Evolutionary conservation across 30 jellyfish, hydroid and myxozoan genomes (phyloP).

Genomic region (Aurelia sp.): DNA sequence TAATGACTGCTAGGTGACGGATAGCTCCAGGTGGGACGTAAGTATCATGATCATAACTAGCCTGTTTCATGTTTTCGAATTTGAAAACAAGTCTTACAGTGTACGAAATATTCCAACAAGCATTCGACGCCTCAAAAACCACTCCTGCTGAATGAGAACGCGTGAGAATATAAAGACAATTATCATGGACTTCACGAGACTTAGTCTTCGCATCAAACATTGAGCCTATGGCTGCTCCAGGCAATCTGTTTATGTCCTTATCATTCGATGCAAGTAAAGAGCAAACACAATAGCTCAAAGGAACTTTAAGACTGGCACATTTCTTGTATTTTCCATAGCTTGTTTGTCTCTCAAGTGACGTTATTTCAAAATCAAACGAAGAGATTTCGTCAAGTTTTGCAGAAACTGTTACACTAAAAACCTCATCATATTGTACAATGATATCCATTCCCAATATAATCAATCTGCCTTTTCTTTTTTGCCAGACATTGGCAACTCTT

Average conservation of each 20-base stretch:
- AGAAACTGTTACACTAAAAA: conserved; percentile 30
- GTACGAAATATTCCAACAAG: conserved; percentile 49
- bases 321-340: conserved; percentile 46
- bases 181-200: conserved; percentile 1
- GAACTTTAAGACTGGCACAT: conserved; percentile 51
- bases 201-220: conserved; percentile 42
- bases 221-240: conserved; percentile 28
- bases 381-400: background rate
- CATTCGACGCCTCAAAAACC: conserved; percentile 66
- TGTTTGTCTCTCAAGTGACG: conserved; percentile 39
- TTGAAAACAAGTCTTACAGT: conserved; percentile 22
- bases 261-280: background rate
- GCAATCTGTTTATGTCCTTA: background rate
- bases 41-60: background rate
- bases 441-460: conserved; percentile 39
- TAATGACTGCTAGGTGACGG: conserved; percentile 16
- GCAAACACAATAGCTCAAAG: conserved; percentile 51
- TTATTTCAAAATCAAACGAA: conserved; percentile 23
- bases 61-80: conserved; percentile 57
- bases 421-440: conserved; percentile 33
- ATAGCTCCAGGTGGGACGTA: conserved; percentile 34
- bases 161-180: conserved; percentile 45
- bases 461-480: background rate
- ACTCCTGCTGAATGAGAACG: conserved; percentile 57
- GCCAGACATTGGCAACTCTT: conserved; percentile 64